These are phyloP conservation scores for Callimorpha dominula DNA, from an alignment of 2,888 invertebrate species.

Conservation along the genomic window DNA sequence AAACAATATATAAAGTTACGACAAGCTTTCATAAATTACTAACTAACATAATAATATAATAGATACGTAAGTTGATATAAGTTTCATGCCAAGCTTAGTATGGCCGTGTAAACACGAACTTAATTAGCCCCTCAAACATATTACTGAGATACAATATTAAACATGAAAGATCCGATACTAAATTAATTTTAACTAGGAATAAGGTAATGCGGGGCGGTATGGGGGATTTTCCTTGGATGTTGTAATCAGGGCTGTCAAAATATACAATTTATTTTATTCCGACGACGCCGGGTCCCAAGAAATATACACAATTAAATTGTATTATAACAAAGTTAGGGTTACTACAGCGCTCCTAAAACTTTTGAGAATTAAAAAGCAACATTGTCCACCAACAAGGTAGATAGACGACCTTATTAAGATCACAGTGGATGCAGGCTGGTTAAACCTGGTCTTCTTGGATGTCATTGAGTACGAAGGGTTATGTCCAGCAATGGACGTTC, in stretches of 20 bases:
- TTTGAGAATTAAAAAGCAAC: neutral
- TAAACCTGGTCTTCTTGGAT: neutral
- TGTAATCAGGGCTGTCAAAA: neutral
- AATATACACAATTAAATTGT: neutral
- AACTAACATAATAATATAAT: too few species aligned
- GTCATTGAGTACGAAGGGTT: neutral
- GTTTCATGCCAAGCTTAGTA: neutral
- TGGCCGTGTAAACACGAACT: neutral
- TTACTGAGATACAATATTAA: neutral
- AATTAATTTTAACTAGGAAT: neutral
- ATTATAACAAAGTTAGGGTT: neutral
- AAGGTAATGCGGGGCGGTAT: neutral
- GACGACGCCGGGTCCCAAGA: neutral
- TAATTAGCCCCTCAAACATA: conserved; percentile 1
- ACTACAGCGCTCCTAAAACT: neutral
- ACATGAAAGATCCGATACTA: conserved; percentile 4
- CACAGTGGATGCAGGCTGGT: neutral
- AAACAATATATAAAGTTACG: too few species aligned
- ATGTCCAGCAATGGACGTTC: neutral
- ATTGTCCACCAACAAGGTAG: too few species aligned
- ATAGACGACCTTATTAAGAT: neutral
- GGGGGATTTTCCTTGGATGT: neutral
- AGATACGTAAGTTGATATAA: neutral
- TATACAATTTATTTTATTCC: neutral
- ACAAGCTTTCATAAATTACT: neutral